Conservation (phyloP, 1,140 invertebrate species). For the Rhopalosiphum maidis region DNA sequence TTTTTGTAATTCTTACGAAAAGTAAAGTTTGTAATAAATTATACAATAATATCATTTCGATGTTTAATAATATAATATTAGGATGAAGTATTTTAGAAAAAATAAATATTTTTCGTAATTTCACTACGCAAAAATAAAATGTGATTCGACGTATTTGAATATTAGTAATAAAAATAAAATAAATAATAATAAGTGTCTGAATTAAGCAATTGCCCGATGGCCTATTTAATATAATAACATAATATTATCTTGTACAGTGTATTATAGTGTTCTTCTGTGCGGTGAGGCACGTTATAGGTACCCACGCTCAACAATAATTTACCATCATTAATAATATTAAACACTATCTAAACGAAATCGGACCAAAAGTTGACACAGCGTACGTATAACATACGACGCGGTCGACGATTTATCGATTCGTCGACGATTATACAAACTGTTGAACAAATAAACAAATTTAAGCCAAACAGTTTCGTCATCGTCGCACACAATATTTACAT, state of each 20-base stretch:
- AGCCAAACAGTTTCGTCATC: neutral
- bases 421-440: neutral
- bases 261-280: neutral
- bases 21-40: too few relatives aligned
- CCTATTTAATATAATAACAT: neutral
- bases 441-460: neutral
- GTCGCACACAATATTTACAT: neutral
- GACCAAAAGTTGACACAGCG: neutral
- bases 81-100: neutral
- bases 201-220: neutral
- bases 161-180: neutral
- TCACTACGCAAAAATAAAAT: neutral
- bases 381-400: neutral
- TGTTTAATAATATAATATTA: neutral
- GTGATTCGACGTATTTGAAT: too few relatives aligned
- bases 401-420: neutral
- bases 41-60: neutral
- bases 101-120: neutral
- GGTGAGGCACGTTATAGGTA: neutral
- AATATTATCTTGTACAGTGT: neutral
- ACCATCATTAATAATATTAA: neutral
- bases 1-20: neutral
- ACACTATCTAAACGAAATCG: neutral
- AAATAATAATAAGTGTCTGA: neutral
- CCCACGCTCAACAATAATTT: conserved; percentile 13